Evolutionary conservation across 2,797 vertebrate genomes (phyloP).

Genomic region (Furcifer pardalis): DNA sequence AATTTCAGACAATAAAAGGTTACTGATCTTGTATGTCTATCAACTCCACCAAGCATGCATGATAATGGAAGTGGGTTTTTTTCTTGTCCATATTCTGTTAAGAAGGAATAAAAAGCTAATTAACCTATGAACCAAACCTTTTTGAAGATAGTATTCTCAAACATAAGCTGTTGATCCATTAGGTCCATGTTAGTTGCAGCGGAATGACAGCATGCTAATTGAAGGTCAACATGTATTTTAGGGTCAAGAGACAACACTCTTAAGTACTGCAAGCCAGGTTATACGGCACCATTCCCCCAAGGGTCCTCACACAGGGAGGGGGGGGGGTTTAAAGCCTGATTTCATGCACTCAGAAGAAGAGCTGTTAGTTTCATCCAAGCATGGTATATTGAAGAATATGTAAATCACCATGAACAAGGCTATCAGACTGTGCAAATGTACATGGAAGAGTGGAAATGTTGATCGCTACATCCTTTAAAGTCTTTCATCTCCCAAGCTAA

Average conservation of each 20-base stretch:
- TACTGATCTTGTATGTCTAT: no score
- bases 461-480: conserved; percentile 17
- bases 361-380: conserved; percentile 12
- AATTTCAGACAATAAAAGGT: no score
- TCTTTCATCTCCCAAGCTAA: conserved; percentile 33
- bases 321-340: conserved; percentile 2
- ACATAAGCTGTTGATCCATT: background rate
- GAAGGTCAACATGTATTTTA: background rate
- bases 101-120: background rate
- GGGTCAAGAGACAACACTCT: background rate
- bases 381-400: conserved; percentile 20
- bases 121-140: background rate
- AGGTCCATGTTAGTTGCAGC: background rate
- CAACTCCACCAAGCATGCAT: no score
- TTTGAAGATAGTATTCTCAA: background rate
- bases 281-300: background rate
- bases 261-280: background rate
- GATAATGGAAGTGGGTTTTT: background rate
- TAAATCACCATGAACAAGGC: conserved; percentile 34
- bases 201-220: background rate
- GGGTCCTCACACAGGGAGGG: background rate
- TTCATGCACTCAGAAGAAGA: conserved; percentile 19
- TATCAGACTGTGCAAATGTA: conserved; percentile 32
- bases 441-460: conserved; percentile 20
- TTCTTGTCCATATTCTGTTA: background rate